Percentiles rank a stretch among this genome's conserved stretches.
Conservation (phyloP, 2,113 vertebrate genomes). For the Rhadina sibilatrix region DNA sequence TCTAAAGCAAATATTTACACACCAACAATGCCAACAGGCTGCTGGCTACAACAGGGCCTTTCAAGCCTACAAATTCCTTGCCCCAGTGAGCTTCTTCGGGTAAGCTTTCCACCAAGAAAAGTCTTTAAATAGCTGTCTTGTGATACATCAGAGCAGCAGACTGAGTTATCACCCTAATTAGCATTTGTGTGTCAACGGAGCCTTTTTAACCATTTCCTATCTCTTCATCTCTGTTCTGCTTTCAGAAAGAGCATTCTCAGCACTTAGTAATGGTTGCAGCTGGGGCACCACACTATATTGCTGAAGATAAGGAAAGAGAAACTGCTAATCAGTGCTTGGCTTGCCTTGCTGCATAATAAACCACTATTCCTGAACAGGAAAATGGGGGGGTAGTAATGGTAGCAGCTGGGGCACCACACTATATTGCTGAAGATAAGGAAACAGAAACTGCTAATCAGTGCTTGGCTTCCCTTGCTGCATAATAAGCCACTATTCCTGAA, state of each 20-base stretch:
- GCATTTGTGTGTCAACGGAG: neutral
- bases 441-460: no score
- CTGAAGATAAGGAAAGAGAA: neutral
- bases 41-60: neutral
- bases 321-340: neutral
- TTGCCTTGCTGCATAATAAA: neutral
- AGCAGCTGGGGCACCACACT: no score
- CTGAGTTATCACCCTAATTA: neutral
- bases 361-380: neutral
- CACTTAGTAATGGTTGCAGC: neutral
- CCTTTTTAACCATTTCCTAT: neutral
- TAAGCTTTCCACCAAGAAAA: neutral
- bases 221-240: neutral
- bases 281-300: neutral
- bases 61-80: neutral
- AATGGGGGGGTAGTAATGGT: no score
- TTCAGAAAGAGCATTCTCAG: neutral
- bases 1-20: constrained; percentile 2
- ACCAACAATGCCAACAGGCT: neutral
- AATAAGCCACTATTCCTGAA: no score
- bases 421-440: no score
- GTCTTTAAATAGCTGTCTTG: neutral
- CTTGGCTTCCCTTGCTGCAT: no score
- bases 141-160: neutral
- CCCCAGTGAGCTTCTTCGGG: fast-evolving